phyloP scores from a whole-genome alignment of 1,140 invertebrate genomes.

The Scaptomyza montana region DNA sequence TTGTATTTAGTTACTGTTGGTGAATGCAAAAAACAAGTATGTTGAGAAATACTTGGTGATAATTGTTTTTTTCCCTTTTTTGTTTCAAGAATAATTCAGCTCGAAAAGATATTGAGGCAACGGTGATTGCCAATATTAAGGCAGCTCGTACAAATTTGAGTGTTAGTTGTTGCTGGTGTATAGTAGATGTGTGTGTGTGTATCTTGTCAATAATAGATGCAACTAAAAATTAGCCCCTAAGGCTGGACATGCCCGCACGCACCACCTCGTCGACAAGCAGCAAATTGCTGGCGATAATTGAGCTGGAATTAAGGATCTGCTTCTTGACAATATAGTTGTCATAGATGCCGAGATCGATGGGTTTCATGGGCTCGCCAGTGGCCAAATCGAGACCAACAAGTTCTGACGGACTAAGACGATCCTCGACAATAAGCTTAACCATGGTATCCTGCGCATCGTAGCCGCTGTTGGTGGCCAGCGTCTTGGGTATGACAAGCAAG shows the following conservation, averaged over 20 bases:
- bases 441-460: constrained; percentile 97
- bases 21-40: neutral
- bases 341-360: constrained; percentile 93
- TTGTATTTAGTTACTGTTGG: too few species aligned
- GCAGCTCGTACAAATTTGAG: too few species aligned
- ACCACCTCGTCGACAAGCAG: constrained; percentile 99
- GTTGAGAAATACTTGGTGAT: constrained; percentile 61
- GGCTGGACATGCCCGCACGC: constrained; percentile 98
- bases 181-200: too few species aligned
- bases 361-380: constrained; percentile 94
- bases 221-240: constrained; percentile 90
- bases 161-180: too few species aligned
- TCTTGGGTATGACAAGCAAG: constrained; percentile 97
- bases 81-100: neutral
- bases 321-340: constrained; percentile 99
- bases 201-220: constrained; percentile 30
- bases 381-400: constrained; percentile 95
- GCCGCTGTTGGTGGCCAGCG: constrained; percentile 96
- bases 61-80: constrained; percentile 6
- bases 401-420: constrained; percentile 85
- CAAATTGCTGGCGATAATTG: constrained; percentile 98
- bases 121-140: too few species aligned
- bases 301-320: constrained; percentile 98
- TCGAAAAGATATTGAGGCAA: too few species aligned
- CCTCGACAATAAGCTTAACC: constrained; percentile 96